phyloP scores from a whole-genome alignment of 2,113 vertebrate species.

The Psittacara wagleri region DNA sequence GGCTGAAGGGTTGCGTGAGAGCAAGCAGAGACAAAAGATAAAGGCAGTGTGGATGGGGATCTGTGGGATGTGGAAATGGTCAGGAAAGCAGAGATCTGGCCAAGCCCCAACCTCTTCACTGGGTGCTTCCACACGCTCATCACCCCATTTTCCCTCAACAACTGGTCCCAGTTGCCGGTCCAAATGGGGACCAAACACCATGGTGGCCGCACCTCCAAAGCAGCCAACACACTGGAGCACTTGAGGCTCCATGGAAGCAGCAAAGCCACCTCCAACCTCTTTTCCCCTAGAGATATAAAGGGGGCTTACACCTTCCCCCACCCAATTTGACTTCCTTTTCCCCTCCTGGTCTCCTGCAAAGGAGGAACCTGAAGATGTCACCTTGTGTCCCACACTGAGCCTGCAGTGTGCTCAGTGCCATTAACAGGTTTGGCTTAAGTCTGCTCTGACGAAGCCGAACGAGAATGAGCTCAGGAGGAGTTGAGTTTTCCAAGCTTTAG shows the following conservation, averaged over 20 bases:
- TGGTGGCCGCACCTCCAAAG: not conserved
- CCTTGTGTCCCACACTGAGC: not conserved
- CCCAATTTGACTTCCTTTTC: not conserved
- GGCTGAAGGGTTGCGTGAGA: not conserved
- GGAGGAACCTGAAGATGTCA: not conserved
- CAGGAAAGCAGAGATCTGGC: not conserved
- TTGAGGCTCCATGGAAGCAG: accelerated
- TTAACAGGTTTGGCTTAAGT: not conserved
- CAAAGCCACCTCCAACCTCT: not conserved
- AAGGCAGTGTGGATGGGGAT: accelerated
- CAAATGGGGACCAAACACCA: not conserved
- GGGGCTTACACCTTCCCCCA: not conserved
- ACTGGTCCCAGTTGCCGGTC: not conserved
- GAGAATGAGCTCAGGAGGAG: not conserved
- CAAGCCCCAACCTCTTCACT: accelerated
- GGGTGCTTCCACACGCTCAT: accelerated
- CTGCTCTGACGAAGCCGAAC: not conserved
- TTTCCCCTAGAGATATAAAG: not conserved
- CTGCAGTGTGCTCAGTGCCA: accelerated
- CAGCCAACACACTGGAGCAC: accelerated
- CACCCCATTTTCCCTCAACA: accelerated
- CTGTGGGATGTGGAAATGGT: accelerated
- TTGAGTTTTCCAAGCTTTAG: constrained; percentile 19
- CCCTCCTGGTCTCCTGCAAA: not conserved
- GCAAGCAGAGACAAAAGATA: not conserved